Percentiles rank a stretch among this genome's conserved stretches.
phyloP scores from a whole-genome alignment of 2,113 vertebrate species.

The Bos indicus region DNA sequence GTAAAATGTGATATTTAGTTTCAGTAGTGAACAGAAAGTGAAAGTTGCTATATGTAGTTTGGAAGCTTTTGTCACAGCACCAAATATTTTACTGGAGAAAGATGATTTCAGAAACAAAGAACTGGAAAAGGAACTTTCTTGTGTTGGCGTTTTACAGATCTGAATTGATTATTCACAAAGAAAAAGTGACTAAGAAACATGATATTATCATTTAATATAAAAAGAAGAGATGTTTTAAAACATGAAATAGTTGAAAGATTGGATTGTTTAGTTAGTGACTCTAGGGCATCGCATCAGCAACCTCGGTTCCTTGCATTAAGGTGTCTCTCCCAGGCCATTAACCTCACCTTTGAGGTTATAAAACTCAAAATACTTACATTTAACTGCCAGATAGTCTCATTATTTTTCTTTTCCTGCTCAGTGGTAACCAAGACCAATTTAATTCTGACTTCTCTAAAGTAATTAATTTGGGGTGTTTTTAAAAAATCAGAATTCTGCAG shows the following conservation, averaged over 20 bases:
- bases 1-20: not conserved
- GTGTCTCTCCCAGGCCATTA: not conserved
- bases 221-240: not conserved
- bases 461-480: conserved; percentile 71
- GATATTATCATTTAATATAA: not conserved
- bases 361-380: not conserved
- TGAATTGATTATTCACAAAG: not conserved
- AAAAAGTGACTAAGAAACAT: not conserved
- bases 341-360: conserved; percentile 18
- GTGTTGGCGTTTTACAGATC: not conserved
- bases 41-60: not conserved
- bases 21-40: not conserved
- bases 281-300: not conserved
- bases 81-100: not conserved
- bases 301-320: not conserved
- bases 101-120: not conserved
- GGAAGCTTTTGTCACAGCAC: not conserved
- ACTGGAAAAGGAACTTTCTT: not conserved
- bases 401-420: conserved; percentile 44
- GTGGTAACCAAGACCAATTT: conserved; percentile 48
- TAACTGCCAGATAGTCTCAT: conserved; percentile 29
- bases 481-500: conserved; percentile 65
- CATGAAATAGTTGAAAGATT: not conserved
- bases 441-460: conserved; percentile 54
- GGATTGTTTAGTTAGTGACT: not conserved